Conservation (phyloP, 2,888 invertebrate species). For the Meandrusa payeni region DNA sequence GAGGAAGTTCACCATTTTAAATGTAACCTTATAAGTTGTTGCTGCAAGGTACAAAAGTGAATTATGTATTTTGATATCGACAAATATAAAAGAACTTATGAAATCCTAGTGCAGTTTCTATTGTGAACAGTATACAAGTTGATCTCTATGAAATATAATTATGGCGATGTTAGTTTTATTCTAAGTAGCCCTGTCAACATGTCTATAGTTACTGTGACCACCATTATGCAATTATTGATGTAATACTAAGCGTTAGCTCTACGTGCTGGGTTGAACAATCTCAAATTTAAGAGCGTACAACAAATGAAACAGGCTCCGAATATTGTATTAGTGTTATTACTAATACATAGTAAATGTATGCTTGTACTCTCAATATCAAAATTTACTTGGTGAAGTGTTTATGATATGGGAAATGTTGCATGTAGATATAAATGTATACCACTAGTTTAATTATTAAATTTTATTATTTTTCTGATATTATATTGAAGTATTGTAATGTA, state of each 20-base stretch:
- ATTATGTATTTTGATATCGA: conserved; percentile 30
- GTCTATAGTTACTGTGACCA: conserved; percentile 12
- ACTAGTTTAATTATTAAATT: conserved; percentile 50
- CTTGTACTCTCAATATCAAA: conserved; percentile 60
- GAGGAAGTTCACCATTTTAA: conserved; percentile 35
- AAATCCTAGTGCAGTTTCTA: conserved; percentile 34
- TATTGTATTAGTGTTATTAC: conserved; percentile 59
- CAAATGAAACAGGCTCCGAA: conserved; percentile 70
- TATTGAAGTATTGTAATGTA: conserved; percentile 22
- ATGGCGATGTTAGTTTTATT: conserved; percentile 29
- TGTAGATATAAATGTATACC: conserved; percentile 57
- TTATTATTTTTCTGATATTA: conserved; percentile 36
- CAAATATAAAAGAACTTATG: conserved; percentile 24
- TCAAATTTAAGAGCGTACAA: conserved; percentile 56
- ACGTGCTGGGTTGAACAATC: conserved; percentile 58
- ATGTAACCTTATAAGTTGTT: conserved; percentile 27
- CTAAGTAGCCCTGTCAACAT: conserved; percentile 20
- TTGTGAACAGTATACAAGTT: conserved; percentile 31
- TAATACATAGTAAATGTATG: conserved; percentile 61
- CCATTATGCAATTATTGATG: conserved; percentile 21
- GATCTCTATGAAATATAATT: conserved; percentile 34
- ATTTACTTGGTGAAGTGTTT: conserved; percentile 55
- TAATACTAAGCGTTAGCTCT: conserved; percentile 16
- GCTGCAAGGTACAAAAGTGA: conserved; percentile 27
- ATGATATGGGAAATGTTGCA: conserved; percentile 36